Evolutionary conservation across 2,113 vertebrate genomes (phyloP).

Genomic region (Peromyscus maniculatus): DNA sequence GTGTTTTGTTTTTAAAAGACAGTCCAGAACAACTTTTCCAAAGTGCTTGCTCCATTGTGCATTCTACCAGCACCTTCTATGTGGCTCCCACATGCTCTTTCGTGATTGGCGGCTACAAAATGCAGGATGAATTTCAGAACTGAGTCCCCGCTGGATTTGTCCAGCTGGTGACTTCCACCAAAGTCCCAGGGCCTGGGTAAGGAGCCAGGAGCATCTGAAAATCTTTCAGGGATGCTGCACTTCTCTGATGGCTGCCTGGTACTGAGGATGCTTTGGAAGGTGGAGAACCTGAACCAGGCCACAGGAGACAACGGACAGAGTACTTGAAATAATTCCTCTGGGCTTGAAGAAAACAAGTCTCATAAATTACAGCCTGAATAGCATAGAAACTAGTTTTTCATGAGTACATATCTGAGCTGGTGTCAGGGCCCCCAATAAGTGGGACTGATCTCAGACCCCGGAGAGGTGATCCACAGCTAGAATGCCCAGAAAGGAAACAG

Average conservation of each 20-base stretch:
- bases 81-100: not conserved
- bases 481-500: not conserved
- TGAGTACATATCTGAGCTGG: not conserved
- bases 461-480: not conserved
- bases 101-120: not conserved
- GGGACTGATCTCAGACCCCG: not conserved
- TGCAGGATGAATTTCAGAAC: not conserved
- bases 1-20: not conserved
- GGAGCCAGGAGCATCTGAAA: not conserved
- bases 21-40: not conserved
- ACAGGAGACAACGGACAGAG: not conserved
- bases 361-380: not conserved
- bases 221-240: not conserved
- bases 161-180: not conserved
- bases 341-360: not conserved
- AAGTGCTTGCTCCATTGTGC: not conserved
- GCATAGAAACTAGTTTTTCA: constrained; percentile 49
- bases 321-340: not conserved
- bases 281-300: not conserved
- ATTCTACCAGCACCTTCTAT: not conserved
- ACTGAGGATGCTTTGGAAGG: not conserved
- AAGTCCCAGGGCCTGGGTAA: not conserved
- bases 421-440: not conserved
- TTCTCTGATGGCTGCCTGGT: not conserved
- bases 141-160: not conserved